These are phyloP conservation scores for Schizaphis graminum DNA, from an alignment of 2,888 invertebrate species.

Conservation along the genomic window DNA sequence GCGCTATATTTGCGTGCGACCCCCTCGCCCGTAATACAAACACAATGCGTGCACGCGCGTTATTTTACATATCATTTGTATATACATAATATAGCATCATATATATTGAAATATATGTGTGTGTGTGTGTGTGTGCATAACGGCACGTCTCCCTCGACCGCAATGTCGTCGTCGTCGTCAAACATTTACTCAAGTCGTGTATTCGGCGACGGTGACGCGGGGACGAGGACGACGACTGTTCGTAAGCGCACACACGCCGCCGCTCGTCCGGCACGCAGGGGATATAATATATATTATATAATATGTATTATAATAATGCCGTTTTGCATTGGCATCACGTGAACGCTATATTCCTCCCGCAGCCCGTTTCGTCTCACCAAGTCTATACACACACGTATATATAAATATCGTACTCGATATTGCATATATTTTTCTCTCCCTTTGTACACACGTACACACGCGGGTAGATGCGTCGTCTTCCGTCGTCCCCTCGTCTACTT, in stretches of 20 bases:
- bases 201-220: neutral
- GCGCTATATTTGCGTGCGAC: neutral
- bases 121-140: neutral
- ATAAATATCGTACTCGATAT: neutral
- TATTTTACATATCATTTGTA: slow-evolving; percentile 18
- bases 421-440: neutral
- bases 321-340: slow-evolving; percentile 24
- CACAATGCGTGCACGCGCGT: slow-evolving; percentile 17
- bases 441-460: neutral
- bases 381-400: neutral
- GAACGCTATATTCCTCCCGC: neutral
- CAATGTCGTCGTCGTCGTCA: slow-evolving; percentile 41
- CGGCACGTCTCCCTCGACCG: slow-evolving; percentile 32
- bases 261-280: neutral
- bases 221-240: neutral
- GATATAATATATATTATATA: no score
- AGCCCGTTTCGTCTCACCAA: neutral
- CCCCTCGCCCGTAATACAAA: neutral
- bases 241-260: neutral
- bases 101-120: neutral
- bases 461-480: neutral
- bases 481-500: slow-evolving; percentile 27
- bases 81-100: neutral
- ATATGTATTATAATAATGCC: slow-evolving; percentile 3
- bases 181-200: slow-evolving; percentile 32